These are phyloP conservation scores for Nasonovia ribisnigri DNA, from an alignment of 2,888 invertebrate genomes.

Conservation along the genomic window DNA sequence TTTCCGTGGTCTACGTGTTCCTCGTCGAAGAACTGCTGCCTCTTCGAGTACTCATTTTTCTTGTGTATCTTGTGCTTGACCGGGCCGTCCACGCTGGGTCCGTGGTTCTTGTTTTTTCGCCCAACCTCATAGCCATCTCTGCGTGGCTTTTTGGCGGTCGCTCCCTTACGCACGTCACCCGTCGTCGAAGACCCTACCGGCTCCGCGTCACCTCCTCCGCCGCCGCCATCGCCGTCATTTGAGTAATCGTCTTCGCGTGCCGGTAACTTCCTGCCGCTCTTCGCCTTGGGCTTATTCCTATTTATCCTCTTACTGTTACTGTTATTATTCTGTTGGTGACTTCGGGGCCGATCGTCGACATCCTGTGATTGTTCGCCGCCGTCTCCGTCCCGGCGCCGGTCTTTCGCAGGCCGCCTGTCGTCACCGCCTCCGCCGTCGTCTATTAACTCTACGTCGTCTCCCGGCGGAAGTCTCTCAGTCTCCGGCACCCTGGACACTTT, in stretches of 20 bases:
- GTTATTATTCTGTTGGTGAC: background rate
- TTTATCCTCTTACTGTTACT: background rate
- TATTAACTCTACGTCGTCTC: slow-evolving; percentile 52
- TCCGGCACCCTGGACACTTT: background rate
- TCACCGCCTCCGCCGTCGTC: background rate
- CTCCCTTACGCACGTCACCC: background rate
- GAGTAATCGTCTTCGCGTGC: background rate
- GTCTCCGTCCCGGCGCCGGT: background rate
- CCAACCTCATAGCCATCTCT: background rate
- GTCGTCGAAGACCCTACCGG: background rate
- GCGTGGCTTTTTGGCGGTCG: background rate
- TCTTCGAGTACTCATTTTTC: slow-evolving; percentile 46
- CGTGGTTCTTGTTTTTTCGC: background rate
- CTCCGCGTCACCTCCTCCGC: background rate
- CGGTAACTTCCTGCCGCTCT: background rate
- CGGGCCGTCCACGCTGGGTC: background rate
- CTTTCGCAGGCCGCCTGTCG: no score
- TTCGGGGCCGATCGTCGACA: background rate
- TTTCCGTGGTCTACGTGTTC: slow-evolving; percentile 29
- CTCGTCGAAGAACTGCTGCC: slow-evolving; percentile 50
- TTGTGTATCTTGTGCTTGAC: slow-evolving; percentile 32
- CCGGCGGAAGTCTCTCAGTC: slow-evolving; percentile 47
- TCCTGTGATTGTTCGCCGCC: background rate
- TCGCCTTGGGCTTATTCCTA: background rate
- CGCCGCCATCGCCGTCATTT: background rate